These are phyloP conservation scores for Caenorhabditis imperialis DNA, from an alignment of 2,888 invertebrate genomes.

Conservation along the genomic window DNA sequence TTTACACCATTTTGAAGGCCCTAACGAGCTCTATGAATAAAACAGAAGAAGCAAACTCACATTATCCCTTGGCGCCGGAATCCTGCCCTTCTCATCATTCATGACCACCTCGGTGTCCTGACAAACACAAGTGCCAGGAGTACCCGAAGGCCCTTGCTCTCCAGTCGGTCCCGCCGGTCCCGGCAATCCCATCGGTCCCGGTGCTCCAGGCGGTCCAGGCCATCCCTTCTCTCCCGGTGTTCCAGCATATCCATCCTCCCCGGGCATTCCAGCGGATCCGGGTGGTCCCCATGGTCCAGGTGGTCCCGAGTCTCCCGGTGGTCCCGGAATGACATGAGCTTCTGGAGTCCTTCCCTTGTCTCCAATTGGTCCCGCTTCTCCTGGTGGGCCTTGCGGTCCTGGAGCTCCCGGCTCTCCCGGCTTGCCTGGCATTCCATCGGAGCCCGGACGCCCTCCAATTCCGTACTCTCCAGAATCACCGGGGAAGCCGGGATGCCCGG, in stretches of 20 bases:
- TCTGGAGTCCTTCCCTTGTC: slow-evolving; percentile 75
- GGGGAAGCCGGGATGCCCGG: slow-evolving; percentile 72
- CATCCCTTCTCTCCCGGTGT: slow-evolving; percentile 77
- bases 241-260: slow-evolving; percentile 77
- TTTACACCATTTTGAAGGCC: not conserved
- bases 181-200: slow-evolving; percentile 72
- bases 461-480: slow-evolving; percentile 75
- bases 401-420: slow-evolving; percentile 71
- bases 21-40: not conserved
- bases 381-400: slow-evolving; percentile 70
- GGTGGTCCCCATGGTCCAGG: slow-evolving; percentile 76
- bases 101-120: slow-evolving; percentile 78
- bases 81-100: slow-evolving; percentile 66
- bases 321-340: slow-evolving; percentile 77
- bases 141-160: slow-evolving; percentile 76
- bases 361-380: slow-evolving; percentile 70
- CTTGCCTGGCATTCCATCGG: slow-evolving; percentile 70
- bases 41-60: slow-evolving; percentile 23
- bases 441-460: slow-evolving; percentile 73
- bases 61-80: slow-evolving; percentile 64
- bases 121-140: slow-evolving; percentile 78
- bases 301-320: slow-evolving; percentile 71
- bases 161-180: slow-evolving; percentile 72
- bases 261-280: slow-evolving; percentile 71
- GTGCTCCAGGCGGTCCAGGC: slow-evolving; percentile 77